Evolutionary conservation across 2,888 invertebrate species (phyloP), one percentile per base, ranked within the genome.

Genomic region (Drosophila borborema): DNA sequence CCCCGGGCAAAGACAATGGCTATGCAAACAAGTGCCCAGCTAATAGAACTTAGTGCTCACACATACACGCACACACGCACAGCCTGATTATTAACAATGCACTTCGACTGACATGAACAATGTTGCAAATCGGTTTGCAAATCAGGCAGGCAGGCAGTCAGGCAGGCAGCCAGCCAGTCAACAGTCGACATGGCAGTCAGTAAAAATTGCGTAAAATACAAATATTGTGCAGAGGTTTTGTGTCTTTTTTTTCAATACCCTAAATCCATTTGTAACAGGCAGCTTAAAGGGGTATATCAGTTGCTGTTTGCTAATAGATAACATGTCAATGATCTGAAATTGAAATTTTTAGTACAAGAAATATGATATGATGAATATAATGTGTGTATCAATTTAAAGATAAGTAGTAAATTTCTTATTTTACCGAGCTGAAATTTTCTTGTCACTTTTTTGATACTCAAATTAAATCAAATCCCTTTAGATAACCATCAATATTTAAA

Each of bases 141-240:
- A 86, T 89, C 85, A 87, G 60, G 51, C 76, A 72, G 28, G 5
- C 28, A 28, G 28, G 71, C 69, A 72, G 59, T 1, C 76, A 72
- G 28, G 5, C 28, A 28, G 28, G 71, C 69, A 72, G 59, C 0
- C 20, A 20, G 20, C 60, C 55, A 84, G 49, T 31, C 49, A 31
- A 64, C 74, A 63, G 75, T 69, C 69, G 60, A 63, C 61, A 63
- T 67, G 73, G 49, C 68, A 83, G 79, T 68, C 88, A 75, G 89
- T 77, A 77, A 90, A 90, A 88, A 88, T 90, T 90, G 87, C 87
- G 87, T 87, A 86, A 89, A 90, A 88, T 90, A 89, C 86, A 90
- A 87, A 90, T 87, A 87, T 87, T 90, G 86, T 85, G 78, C 80
- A 85, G 72, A 72, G 77, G 76, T 59, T 65, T 64, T 62, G 48